phyloP scores from a whole-genome alignment of 2,113 vertebrate genomes.

The Mixornis gularis region DNA sequence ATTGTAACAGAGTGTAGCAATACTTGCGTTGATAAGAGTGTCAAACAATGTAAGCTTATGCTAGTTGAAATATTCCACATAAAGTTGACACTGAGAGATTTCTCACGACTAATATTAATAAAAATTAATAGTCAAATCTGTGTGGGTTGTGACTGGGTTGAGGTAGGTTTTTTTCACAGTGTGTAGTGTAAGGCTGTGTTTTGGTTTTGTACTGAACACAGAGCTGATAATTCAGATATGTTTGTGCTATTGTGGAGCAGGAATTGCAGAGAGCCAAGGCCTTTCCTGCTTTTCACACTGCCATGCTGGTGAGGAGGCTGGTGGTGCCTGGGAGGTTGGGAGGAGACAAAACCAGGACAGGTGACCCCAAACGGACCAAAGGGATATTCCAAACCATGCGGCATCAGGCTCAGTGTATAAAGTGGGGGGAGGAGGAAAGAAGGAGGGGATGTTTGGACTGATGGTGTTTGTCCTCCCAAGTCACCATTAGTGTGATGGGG shows the following conservation, averaged over 20 bases:
- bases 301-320: no score
- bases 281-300: background rate
- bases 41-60: background rate
- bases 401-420: no score
- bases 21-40: background rate
- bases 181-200: background rate
- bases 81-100: background rate
- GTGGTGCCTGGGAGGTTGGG: rapidly evolving
- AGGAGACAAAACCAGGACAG: background rate
- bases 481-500: rapidly evolving
- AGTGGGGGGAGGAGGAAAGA: background rate
- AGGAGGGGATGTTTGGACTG: rapidly evolving
- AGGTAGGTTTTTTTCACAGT: background rate
- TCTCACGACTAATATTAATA: background rate
- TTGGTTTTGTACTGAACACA: background rate
- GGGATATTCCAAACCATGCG: background rate
- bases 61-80: background rate
- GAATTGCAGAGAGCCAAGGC: background rate
- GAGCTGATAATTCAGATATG: background rate
- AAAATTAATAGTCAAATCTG: background rate
- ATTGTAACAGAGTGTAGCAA: background rate
- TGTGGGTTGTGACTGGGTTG: background rate
- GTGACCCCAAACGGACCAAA: background rate
- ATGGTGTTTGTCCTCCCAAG: background rate
- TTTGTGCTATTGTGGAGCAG: background rate